Conservation (phyloP, 2,113 vertebrate species). For the Gasterosteus aculeatus region DNA sequence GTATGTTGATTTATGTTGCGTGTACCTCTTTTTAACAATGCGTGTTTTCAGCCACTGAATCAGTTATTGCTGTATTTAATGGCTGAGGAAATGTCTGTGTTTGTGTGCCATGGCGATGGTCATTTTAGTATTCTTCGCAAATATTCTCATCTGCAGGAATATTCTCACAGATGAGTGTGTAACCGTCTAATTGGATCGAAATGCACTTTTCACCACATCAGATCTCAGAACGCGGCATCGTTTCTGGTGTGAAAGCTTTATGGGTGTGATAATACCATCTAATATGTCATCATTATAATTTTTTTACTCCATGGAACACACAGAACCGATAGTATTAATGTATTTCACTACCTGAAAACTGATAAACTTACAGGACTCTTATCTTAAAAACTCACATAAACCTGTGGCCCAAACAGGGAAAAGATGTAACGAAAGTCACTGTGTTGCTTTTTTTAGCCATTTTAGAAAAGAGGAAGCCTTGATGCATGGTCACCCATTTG, state of each 20-base stretch:
- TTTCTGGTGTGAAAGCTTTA: neutral
- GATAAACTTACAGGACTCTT: neutral
- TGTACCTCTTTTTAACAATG: neutral
- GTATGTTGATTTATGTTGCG: neutral
- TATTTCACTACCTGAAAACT: neutral
- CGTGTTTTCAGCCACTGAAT: neutral
- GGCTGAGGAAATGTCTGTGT: neutral
- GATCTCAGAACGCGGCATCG: neutral
- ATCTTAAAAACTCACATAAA: neutral
- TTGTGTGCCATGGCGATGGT: neutral
- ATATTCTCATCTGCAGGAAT: neutral
- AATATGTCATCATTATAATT: neutral
- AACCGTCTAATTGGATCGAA: neutral
- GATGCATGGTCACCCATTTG: conserved; percentile 63
- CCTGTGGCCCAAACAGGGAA: neutral
- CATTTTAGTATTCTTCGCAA: conserved; percentile 2
- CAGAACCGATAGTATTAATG: neutral
- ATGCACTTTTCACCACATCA: neutral
- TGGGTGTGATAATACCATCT: neutral
- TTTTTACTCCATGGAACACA: neutral
- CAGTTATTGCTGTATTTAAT: conserved; percentile 2
- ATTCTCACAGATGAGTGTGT: neutral
- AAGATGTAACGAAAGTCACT: conserved; percentile 35
- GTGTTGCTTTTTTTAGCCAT: conserved; percentile 24
- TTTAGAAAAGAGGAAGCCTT: conserved; percentile 47